phyloP scores from a whole-genome alignment of 2,888 invertebrate genomes.

The Agriotes lineatus region DNA sequence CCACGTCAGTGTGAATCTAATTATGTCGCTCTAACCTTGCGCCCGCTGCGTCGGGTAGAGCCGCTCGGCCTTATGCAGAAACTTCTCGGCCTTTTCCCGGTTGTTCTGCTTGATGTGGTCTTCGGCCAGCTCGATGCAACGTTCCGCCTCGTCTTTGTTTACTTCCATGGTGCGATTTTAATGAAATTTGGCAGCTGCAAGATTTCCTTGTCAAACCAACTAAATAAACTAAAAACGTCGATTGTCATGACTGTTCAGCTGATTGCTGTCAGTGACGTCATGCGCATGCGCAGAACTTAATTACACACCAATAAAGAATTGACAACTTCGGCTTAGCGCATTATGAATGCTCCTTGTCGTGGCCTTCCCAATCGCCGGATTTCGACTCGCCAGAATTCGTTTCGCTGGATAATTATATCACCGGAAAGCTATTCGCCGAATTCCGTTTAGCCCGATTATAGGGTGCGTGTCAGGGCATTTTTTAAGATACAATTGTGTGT shows the following conservation, averaged over 20 bases:
- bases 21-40: slow-evolving; percentile 72
- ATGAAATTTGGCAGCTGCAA: background rate
- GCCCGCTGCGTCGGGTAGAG: slow-evolving; percentile 88
- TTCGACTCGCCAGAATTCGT: too few relatives aligned
- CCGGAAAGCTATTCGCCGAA: too few relatives aligned
- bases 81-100: slow-evolving; percentile 88
- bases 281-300: too few relatives aligned
- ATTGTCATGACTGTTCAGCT: slow-evolving; percentile 22
- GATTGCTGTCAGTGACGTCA: too few relatives aligned
- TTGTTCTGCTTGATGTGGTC: slow-evolving; percentile 80
- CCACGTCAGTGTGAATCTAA: slow-evolving; percentile 39
- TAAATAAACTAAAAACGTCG: background rate
- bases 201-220: background rate
- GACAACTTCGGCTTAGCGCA: too few relatives aligned
- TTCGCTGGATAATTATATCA: too few relatives aligned
- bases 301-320: too few relatives aligned
- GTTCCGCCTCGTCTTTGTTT: slow-evolving; percentile 92
- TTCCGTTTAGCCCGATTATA: too few relatives aligned
- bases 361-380: too few relatives aligned
- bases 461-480: too few relatives aligned
- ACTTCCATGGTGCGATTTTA: slow-evolving; percentile 77
- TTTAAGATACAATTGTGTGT: too few relatives aligned
- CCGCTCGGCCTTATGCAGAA: slow-evolving; percentile 88
- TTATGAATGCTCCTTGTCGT: too few relatives aligned
- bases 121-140: slow-evolving; percentile 89